Conservation (phyloP, 2,113 vertebrate species). For the Synchiropus splendidus region DNA sequence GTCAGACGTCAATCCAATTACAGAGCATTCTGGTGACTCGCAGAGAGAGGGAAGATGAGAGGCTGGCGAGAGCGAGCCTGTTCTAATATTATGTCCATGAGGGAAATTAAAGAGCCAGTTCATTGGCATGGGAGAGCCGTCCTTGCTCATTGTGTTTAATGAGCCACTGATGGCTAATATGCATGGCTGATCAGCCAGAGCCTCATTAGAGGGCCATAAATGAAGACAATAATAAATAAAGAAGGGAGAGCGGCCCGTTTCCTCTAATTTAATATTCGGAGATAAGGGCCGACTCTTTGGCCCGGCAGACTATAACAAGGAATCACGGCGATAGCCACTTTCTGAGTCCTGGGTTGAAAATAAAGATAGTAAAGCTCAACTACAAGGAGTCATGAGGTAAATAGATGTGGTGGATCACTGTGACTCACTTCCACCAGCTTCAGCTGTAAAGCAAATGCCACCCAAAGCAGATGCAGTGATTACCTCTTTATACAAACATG, state of each 20-base stretch:
- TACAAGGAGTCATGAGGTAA: no score
- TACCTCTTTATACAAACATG: no score
- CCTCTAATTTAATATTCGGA: constrained; percentile 67
- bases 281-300: constrained; percentile 55
- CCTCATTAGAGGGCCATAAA: constrained; percentile 68
- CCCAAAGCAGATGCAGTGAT: no score
- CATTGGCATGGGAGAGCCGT: constrained; percentile 63
- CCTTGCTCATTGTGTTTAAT: constrained; percentile 69
- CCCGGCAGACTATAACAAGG: constrained; percentile 16
- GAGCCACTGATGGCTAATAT: constrained; percentile 72
- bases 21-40: constrained; percentile 17
- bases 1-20: constrained; percentile 50
- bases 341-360: no score
- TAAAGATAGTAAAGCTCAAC: no score
- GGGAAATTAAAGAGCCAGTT: constrained; percentile 69
- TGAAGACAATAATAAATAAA: constrained; percentile 66
- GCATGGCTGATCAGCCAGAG: constrained; percentile 68
- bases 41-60: constrained; percentile 5
- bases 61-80: constrained; percentile 9
- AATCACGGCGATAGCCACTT: no score
- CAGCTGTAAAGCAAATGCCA: no score
- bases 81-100: constrained; percentile 63
- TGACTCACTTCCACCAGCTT: no score
- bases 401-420: no score
- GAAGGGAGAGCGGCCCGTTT: constrained; percentile 55